Evolutionary conservation across 2,888 invertebrate genomes (phyloP).

Genomic region (Charanyca ferruginea): DNA sequence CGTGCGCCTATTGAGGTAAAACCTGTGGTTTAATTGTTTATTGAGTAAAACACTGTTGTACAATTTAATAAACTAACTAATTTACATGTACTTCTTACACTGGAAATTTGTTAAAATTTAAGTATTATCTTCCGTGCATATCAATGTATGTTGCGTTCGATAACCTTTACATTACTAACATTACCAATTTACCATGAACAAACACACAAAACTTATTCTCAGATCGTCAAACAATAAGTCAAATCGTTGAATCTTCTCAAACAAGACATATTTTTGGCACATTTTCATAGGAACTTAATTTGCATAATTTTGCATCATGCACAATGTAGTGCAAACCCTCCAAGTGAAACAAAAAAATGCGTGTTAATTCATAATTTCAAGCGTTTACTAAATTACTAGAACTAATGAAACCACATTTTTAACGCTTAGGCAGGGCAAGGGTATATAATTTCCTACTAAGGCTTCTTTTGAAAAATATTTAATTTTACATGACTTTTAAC

Average conservation of each 20-base stretch:
- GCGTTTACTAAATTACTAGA: too few relatives aligned
- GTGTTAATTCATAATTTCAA: too few relatives aligned
- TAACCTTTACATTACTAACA: slow-evolving; percentile 42
- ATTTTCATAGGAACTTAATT: too few relatives aligned
- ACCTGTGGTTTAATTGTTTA: slow-evolving; percentile 25
- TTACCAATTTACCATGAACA: slow-evolving; percentile 22
- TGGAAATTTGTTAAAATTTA: slow-evolving; percentile 33
- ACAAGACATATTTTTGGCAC: too few relatives aligned
- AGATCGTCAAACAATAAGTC: neutral
- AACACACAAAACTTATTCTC: slow-evolving; percentile 17
- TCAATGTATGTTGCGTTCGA: slow-evolving; percentile 38
- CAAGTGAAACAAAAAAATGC: too few relatives aligned
- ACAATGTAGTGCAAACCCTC: neutral
- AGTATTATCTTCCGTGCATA: slow-evolving; percentile 21
- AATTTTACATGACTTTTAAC: too few relatives aligned
- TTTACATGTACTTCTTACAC: slow-evolving; percentile 4
- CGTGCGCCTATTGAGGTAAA: slow-evolving; percentile 45
- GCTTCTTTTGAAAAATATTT: too few relatives aligned
- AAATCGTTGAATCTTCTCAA: neutral
- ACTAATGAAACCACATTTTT: too few relatives aligned
- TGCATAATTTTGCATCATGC: neutral
- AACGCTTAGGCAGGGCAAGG: too few relatives aligned
- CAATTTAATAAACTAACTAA: slow-evolving; percentile 22
- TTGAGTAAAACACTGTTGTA: slow-evolving; percentile 16
- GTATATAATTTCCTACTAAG: too few relatives aligned